These are phyloP conservation scores for Neosilurus mollespiculum DNA, from an alignment of 2,797 vertebrate genomes.

Conservation along the genomic window DNA sequence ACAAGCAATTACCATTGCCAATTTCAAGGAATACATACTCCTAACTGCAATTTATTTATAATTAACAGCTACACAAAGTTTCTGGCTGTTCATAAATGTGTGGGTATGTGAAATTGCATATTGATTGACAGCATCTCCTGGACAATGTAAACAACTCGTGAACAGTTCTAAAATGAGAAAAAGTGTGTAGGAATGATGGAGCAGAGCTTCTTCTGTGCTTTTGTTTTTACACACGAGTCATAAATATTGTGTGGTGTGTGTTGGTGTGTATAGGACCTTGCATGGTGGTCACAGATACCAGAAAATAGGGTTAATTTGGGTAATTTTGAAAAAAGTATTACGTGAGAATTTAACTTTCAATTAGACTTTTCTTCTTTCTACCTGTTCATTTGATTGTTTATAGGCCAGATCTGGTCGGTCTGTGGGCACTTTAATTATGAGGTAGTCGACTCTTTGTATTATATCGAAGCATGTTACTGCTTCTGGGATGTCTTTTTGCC, in stretches of 20 bases:
- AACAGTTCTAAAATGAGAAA: background rate
- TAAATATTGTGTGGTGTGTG: conserved; percentile 3
- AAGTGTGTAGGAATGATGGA: conserved; percentile 5
- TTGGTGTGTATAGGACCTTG: background rate
- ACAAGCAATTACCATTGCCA: background rate
- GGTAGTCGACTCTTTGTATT: no score
- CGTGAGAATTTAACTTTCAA: background rate
- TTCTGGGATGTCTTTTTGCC: no score
- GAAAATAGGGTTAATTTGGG: background rate
- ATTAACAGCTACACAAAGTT: background rate
- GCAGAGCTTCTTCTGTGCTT: background rate
- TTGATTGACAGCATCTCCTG: conserved; percentile 12
- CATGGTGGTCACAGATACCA: background rate
- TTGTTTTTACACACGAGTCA: conserved; percentile 8
- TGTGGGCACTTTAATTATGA: no score
- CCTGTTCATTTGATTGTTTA: no score
- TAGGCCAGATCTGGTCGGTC: no score
- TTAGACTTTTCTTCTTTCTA: no score
- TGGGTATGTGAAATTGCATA: background rate
- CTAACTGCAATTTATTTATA: background rate
- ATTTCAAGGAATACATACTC: background rate
- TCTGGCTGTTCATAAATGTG: background rate
- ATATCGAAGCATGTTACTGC: no score
- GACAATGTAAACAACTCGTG: conserved; percentile 9
- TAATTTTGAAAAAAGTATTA: no score